Evolutionary conservation across 2,888 invertebrate genomes (phyloP).

Genomic region (Oscheius sp.): DNA sequence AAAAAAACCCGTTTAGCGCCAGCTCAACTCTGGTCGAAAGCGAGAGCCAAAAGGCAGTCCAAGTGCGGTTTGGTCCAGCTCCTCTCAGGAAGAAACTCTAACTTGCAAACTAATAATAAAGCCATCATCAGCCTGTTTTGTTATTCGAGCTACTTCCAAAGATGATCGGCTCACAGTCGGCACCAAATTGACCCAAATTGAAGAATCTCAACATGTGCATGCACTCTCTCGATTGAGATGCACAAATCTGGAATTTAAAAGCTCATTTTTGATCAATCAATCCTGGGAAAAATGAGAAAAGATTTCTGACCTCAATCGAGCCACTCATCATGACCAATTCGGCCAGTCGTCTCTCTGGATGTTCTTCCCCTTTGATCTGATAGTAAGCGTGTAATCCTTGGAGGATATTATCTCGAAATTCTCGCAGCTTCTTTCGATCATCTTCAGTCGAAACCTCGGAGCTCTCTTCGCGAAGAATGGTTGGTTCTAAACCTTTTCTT

Average conservation of each 20-base stretch:
- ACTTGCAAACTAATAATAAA: constrained; percentile 8
- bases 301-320: constrained; percentile 34
- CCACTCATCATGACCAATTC: constrained; percentile 39
- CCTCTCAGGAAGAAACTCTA: constrained; percentile 6
- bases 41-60: constrained; percentile 8
- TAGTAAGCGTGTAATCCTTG: constrained; percentile 37
- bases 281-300: no score
- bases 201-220: constrained; percentile 48
- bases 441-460: constrained; percentile 31
- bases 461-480: constrained; percentile 32
- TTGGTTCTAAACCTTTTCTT: constrained; percentile 39
- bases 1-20: constrained; percentile 9
- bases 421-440: constrained; percentile 33
- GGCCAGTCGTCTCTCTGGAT: constrained; percentile 18
- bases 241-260: constrained; percentile 35
- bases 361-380: background rate
- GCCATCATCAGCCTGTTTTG: no score
- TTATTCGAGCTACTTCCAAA: no score
- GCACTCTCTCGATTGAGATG: constrained; percentile 41
- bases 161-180: constrained; percentile 36
- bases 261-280: background rate
- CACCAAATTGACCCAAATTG: constrained; percentile 41
- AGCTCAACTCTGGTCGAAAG: constrained; percentile 16
- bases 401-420: constrained; percentile 36
- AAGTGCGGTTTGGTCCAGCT: constrained; percentile 26